These are phyloP conservation scores for Mobula hypostoma DNA, from an alignment of 2,113 vertebrate species.

Conservation along the genomic window DNA sequence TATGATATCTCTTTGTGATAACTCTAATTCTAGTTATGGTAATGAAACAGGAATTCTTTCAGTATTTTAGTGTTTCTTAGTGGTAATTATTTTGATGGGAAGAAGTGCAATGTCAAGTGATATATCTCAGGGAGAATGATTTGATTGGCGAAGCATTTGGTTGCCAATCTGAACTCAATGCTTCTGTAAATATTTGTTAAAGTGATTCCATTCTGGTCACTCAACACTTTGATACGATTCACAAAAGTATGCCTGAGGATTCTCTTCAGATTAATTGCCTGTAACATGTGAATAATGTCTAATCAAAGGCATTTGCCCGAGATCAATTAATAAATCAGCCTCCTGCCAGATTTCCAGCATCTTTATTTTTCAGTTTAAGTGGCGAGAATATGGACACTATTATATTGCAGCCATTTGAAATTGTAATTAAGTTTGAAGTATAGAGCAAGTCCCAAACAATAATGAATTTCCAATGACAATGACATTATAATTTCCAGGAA, in stretches of 20 bases:
- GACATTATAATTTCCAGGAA: background rate
- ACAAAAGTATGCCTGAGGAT: background rate
- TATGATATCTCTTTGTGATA: no score
- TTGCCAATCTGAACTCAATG: background rate
- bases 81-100: background rate
- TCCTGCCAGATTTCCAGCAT: background rate
- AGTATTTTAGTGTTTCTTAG: background rate
- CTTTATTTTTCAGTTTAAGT: slow-evolving; percentile 1
- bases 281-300: background rate
- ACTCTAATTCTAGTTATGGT: no score
- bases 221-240: background rate
- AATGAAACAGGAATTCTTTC: background rate
- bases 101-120: background rate
- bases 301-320: background rate
- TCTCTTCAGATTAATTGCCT: background rate
- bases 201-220: no score
- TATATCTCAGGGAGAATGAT: background rate
- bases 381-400: background rate
- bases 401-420: background rate
- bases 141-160: background rate
- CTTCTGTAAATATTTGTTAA: background rate
- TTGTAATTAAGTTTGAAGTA: background rate
- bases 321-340: background rate
- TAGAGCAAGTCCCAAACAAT: background rate
- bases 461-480: background rate